phyloP scores from a whole-genome alignment of 37 sponge, comb jelly and placozoan genomes.

The Halichondria panicea region DNA sequence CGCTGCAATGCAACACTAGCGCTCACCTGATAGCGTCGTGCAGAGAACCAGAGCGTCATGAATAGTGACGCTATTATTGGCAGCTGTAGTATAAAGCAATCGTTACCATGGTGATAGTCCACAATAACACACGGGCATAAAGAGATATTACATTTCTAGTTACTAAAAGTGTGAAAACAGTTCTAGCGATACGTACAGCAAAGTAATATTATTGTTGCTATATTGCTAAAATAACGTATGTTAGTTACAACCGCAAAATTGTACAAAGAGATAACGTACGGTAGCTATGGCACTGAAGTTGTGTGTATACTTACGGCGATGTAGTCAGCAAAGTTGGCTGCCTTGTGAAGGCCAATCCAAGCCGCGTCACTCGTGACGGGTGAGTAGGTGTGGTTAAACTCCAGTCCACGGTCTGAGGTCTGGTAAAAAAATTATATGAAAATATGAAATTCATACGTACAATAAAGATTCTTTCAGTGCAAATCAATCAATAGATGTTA shows the following conservation, averaged over 20 bases:
- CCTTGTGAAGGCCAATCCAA: slow-evolving; percentile 77
- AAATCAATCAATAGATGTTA: not conserved
- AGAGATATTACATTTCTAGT: not conserved
- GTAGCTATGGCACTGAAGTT: not conserved
- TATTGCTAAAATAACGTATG: too few species aligned
- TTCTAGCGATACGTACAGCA: not conserved
- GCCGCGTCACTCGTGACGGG: slow-evolving; percentile 24
- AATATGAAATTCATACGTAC: not conserved
- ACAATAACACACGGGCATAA: not conserved
- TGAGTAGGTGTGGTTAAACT: slow-evolving; percentile 24
- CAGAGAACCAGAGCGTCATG: slow-evolving; percentile 51
- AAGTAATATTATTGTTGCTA: not conserved
- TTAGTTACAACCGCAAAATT: too few species aligned
- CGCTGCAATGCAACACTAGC: not conserved
- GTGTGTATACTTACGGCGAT: slow-evolving; percentile 43
- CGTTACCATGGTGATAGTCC: not conserved
- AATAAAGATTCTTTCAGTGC: not conserved
- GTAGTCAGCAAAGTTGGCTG: slow-evolving; percentile 35
- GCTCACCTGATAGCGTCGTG: slow-evolving; percentile 46
- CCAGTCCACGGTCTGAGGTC: slow-evolving; percentile 3
- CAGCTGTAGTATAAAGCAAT: slow-evolving; percentile 33
- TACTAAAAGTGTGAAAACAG: not conserved
- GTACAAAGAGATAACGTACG: not conserved
- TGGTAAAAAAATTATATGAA: not conserved
- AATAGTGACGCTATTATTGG: slow-evolving; percentile 43